A percentile compares a stretch with the other conserved stretches of the same genome.
These are phyloP conservation scores for Limenitis arthemis DNA, from an alignment of 2,888 invertebrate species.

Conservation along the genomic window DNA sequence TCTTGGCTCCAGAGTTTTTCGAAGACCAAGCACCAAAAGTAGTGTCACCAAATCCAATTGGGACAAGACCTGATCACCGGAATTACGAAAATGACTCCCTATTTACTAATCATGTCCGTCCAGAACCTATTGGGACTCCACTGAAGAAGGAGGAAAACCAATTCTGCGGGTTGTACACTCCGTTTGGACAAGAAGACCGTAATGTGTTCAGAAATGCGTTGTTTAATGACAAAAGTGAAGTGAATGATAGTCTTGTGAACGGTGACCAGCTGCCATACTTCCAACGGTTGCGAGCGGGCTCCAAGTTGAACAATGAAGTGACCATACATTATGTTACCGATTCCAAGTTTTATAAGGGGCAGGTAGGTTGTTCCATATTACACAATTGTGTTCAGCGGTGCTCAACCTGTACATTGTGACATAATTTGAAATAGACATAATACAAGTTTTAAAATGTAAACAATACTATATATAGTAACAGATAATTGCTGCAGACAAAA, in stretches of 20 bases:
- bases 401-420: no score
- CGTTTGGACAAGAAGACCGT: constrained; percentile 56
- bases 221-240: constrained; percentile 47
- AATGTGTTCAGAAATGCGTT: constrained; percentile 57
- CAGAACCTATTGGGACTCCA: constrained; percentile 53
- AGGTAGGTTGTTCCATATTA: constrained; percentile 37
- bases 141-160: constrained; percentile 33
- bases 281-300: constrained; percentile 54
- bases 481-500: no score
- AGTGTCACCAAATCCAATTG: constrained; percentile 59
- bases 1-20: constrained; percentile 48
- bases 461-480: no score
- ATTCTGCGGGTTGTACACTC: constrained; percentile 45
- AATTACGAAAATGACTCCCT: constrained; percentile 45
- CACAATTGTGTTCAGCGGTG: not conserved
- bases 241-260: constrained; percentile 33
- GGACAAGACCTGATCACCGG: constrained; percentile 45
- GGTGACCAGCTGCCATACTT: constrained; percentile 61
- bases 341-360: constrained; percentile 59
- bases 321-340: constrained; percentile 63
- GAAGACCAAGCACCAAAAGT: constrained; percentile 45
- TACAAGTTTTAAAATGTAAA: no score
- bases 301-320: constrained; percentile 58
- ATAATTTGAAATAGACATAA: no score
- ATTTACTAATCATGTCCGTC: constrained; percentile 46